Evolutionary conservation across 2,888 invertebrate species (phyloP).

Genomic region (Brachynemurus nebulosus): DNA sequence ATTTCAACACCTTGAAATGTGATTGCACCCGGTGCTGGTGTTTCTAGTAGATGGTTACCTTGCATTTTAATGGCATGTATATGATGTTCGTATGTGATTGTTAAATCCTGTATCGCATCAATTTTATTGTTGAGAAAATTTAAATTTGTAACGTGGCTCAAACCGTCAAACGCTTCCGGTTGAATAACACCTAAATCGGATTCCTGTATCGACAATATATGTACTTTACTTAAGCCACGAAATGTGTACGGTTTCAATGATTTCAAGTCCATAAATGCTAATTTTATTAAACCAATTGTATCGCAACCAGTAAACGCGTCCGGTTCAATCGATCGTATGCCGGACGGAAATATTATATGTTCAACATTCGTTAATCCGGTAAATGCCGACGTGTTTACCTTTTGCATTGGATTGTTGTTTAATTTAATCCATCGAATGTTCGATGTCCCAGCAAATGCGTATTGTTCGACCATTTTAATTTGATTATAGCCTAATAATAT

Average conservation of each 20-base stretch:
- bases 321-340: slow-evolving; percentile 58
- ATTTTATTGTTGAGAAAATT: slow-evolving; percentile 77
- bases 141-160: slow-evolving; percentile 54
- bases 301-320: slow-evolving; percentile 72
- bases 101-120: slow-evolving; percentile 63
- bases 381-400: slow-evolving; percentile 70
- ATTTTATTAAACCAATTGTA: slow-evolving; percentile 64
- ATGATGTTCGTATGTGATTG: slow-evolving; percentile 53
- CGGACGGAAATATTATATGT: slow-evolving; percentile 70
- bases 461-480: slow-evolving; percentile 43
- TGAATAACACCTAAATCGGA: slow-evolving; percentile 66
- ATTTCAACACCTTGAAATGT: slow-evolving; percentile 57
- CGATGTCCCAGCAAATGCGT: slow-evolving; percentile 78
- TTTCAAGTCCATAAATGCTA: slow-evolving; percentile 73
- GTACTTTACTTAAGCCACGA: slow-evolving; percentile 60
- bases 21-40: slow-evolving; percentile 52
- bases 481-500: slow-evolving; percentile 43
- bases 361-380: slow-evolving; percentile 72
- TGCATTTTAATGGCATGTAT: slow-evolving; percentile 59
- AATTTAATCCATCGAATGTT: slow-evolving; percentile 69
- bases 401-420: slow-evolving; percentile 70
- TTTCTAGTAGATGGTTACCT: slow-evolving; percentile 72
- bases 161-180: slow-evolving; percentile 61
- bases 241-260: slow-evolving; percentile 58
- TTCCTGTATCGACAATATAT: slow-evolving; percentile 62